phyloP scores from a whole-genome alignment of 2,888 invertebrate species.

The Drosophila multiciliata region DNA sequence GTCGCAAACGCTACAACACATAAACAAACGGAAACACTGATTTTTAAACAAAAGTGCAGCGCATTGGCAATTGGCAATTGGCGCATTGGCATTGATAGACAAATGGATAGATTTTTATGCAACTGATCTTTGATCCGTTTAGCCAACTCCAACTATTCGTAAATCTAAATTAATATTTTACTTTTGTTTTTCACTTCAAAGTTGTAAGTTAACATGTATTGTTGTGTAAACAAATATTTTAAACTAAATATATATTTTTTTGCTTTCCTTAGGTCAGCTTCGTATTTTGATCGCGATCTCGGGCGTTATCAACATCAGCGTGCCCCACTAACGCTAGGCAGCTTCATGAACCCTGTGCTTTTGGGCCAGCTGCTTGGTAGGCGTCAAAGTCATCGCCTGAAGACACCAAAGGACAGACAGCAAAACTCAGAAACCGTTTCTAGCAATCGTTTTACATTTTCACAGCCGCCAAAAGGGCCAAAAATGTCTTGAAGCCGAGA shows the following conservation, averaged over 20 bases:
- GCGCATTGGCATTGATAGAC: slow-evolving; percentile 4
- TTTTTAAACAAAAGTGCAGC: slow-evolving; percentile 38
- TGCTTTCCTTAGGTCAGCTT: slow-evolving; percentile 2
- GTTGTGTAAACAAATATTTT: background rate
- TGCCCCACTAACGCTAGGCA: slow-evolving; percentile 44
- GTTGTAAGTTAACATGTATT: too few relatives aligned
- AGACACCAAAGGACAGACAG: background rate
- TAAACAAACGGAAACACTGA: slow-evolving; percentile 38
- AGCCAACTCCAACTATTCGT: background rate
- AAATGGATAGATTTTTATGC: background rate
- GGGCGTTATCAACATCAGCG: slow-evolving; percentile 39
- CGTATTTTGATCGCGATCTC: slow-evolving; percentile 27
- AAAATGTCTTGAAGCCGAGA: slow-evolving; percentile 6
- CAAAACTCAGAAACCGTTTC: background rate
- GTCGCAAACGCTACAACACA: slow-evolving; percentile 12
- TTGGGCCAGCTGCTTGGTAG: slow-evolving; percentile 5
- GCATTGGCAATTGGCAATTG: slow-evolving; percentile 30
- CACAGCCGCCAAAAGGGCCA: background rate
- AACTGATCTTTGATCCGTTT: background rate
- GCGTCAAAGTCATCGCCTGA: background rate
- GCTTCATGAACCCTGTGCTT: slow-evolving; percentile 35
- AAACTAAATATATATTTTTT: background rate
- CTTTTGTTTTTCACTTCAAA: background rate
- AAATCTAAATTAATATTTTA: background rate
- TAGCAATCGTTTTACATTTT: background rate